phyloP scores from a whole-genome alignment of 2,113 vertebrate genomes.

The Brachionichthys hirsutus region DNA sequence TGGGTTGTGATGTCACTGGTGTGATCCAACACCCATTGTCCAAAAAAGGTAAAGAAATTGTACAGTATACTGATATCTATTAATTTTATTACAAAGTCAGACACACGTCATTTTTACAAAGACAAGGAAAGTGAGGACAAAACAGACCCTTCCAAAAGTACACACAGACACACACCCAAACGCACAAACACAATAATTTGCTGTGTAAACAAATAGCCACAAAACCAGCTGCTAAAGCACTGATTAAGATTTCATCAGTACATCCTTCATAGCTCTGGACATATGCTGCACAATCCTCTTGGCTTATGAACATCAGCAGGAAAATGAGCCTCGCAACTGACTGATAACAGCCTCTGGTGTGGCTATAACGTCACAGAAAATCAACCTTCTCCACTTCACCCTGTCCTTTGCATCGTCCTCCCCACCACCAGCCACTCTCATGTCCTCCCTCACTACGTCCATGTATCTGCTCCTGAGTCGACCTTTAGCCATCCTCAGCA shows the following conservation, averaged over 20 bases:
- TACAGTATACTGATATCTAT: background rate
- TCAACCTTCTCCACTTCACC: too few species aligned
- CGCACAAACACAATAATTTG: background rate
- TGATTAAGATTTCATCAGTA: constrained; percentile 58
- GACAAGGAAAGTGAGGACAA: background rate
- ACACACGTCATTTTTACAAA: constrained; percentile 25
- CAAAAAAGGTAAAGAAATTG: background rate
- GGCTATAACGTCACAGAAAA: too few species aligned
- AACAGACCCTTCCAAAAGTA: too few species aligned
- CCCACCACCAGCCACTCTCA: too few species aligned
- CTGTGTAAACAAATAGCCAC: constrained; percentile 43
- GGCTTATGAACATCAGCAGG: constrained; percentile 50
- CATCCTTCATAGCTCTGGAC: constrained; percentile 54
- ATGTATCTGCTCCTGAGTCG: too few species aligned
- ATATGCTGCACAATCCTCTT: constrained; percentile 40
- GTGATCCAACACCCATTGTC: background rate
- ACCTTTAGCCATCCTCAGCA: too few species aligned
- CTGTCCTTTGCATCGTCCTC: too few species aligned
- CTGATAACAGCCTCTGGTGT: constrained; percentile 35
- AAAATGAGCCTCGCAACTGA: constrained; percentile 51
- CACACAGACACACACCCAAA: too few species aligned
- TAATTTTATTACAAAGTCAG: background rate
- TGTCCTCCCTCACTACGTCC: too few species aligned
- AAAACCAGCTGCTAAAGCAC: constrained; percentile 57
- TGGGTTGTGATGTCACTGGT: background rate